Evolutionary conservation across 2,888 invertebrate species (phyloP).

Genomic region (Pemphredon lugubris): DNA sequence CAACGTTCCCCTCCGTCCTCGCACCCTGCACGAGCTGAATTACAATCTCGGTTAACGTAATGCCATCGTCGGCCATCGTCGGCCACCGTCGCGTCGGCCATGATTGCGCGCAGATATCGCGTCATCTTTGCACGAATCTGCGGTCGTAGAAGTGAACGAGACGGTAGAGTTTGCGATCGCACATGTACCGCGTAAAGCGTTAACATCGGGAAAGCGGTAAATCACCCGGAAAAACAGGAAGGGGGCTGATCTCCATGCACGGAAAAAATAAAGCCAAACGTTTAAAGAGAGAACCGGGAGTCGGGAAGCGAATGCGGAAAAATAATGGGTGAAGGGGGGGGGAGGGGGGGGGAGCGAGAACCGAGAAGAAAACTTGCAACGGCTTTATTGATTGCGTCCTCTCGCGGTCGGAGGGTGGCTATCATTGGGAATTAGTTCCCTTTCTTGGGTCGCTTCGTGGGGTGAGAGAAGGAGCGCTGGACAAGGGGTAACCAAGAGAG

Average conservation of each 20-base stretch:
- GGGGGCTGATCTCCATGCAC: too few species aligned
- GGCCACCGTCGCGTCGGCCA: background rate
- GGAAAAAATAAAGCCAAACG: background rate
- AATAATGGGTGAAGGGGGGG: conserved; percentile 8
- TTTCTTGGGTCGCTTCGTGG: conserved; percentile 36
- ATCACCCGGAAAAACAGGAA: too few species aligned
- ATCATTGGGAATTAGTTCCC: conserved; percentile 59
- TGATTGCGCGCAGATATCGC: background rate
- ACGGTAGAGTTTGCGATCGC: too few species aligned
- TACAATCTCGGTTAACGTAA: conserved; percentile 21
- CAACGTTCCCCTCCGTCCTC: conserved; percentile 52
- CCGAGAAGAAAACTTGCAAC: conserved; percentile 38
- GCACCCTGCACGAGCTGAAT: conserved; percentile 25
- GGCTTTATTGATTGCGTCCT: conserved; percentile 66
- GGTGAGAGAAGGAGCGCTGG: background rate
- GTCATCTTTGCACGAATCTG: too few species aligned
- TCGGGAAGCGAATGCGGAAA: background rate
- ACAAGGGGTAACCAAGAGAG: background rate
- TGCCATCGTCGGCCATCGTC: conserved; percentile 32
- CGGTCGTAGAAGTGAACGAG: too few species aligned
- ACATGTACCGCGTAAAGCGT: too few species aligned
- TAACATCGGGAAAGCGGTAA: background rate
- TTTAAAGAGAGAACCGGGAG: background rate
- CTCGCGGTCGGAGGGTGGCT: conserved; percentile 43
- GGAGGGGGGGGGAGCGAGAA: conserved; percentile 24